phyloP scores from a whole-genome alignment of 2,888 invertebrate genomes.

The Coelopa pilipes region DNA sequence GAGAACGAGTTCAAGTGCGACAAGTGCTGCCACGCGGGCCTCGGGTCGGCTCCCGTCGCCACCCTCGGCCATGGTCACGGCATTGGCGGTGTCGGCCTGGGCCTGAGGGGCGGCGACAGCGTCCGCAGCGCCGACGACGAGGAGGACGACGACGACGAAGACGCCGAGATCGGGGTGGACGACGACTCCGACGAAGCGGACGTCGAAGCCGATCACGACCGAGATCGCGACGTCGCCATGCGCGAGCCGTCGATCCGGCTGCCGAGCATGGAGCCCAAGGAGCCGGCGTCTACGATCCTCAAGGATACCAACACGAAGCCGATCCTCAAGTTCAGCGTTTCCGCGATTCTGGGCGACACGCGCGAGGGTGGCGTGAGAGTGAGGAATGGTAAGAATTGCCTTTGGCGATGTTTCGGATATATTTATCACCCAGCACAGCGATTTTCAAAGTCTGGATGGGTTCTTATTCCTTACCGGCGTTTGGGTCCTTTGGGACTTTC shows the following conservation, averaged over 20 bases:
- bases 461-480: too few relatives aligned
- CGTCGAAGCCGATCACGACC: conserved; percentile 45
- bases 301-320: conserved; percentile 73
- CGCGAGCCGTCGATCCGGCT: conserved; percentile 49
- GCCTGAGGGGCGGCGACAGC: conserved; percentile 29
- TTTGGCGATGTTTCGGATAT: too few relatives aligned
- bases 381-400: conserved; percentile 63
- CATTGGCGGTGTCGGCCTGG: conserved; percentile 43
- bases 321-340: conserved; percentile 90
- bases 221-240: conserved; percentile 40
- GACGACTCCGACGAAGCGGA: conserved; percentile 51
- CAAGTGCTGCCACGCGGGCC: conserved; percentile 53
- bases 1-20: conserved; percentile 60
- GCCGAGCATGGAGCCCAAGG: conserved; percentile 54
- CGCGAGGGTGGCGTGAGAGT: conserved; percentile 67
- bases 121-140: conserved; percentile 50
- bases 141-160: conserved; percentile 37
- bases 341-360: conserved; percentile 82
- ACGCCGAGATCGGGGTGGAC: conserved; percentile 54
- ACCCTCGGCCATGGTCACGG: conserved; percentile 53
- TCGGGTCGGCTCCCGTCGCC: conserved; percentile 48
- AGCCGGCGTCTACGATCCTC: conserved; percentile 61
- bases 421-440: too few relatives aligned
- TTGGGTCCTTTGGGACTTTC: too few relatives aligned
- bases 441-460: too few relatives aligned